Evolutionary conservation across 2,113 vertebrate species (phyloP), one percentile per base, ranked within the genome.

Genomic region (Entelurus aequoreus): DNA sequence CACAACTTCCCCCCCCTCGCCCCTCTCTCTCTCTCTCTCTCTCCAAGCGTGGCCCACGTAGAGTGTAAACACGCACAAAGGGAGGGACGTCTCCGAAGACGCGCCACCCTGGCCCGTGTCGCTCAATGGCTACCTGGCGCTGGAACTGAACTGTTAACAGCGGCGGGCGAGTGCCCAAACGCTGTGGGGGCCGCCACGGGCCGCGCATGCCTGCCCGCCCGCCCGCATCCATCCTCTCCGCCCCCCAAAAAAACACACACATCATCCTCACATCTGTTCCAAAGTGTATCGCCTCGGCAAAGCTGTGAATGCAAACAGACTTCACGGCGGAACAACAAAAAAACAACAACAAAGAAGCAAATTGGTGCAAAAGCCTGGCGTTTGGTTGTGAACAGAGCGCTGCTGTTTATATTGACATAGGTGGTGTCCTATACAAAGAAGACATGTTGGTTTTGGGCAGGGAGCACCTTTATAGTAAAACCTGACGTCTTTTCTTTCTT

Each of bases 21-120:
- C 11, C 6, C 74, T 71, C 78, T 28, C 66, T 69, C 75, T 21
- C 37, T 58, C 81, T 84, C n/a, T n/a, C n/a, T n/a, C n/a, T n/a
- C n/a, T n/a, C 86, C 84, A 87, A 90, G 85, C 86, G 85, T 88
- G 83, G 86, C 79, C 82, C 76, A 78, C 48, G 75, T 81, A 11
- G 82, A 90, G 86, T 86, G 86, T 88, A 88, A 90, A 89, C 86
- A 89, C 7, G 78, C 62, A 73, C 75, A 73, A 57, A 81, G 84
- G 86, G 87, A 84, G 77, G 84, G 79, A 87, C 84, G 82, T 78
- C 84, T 82, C 86, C 70, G 66, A 78, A 78, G 86, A 89, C 73
- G 71, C 84, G 87, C 83, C 79, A 86, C 78, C 79, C 70, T 77
- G 83, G 80, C 79, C 82, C 67, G 60, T 77, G 83, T 79, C 81